Evolutionary conservation across 2,113 vertebrate genomes (phyloP).

Genomic region (Litocranius walleri): DNA sequence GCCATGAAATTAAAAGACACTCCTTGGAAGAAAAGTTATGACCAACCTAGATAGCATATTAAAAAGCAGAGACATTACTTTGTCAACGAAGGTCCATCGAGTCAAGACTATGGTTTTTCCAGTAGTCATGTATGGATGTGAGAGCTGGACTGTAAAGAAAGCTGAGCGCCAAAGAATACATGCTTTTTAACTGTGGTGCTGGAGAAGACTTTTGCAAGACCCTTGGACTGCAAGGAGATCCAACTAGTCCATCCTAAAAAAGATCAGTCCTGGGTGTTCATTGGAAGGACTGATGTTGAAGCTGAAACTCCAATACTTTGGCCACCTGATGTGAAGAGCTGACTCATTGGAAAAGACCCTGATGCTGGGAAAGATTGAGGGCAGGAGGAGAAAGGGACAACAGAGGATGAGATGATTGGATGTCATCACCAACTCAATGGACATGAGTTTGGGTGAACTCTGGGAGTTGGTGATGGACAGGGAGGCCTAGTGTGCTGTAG

Average conservation of each 20-base stretch:
- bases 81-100: not conserved
- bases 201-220: not conserved
- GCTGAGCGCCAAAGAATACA: accelerated
- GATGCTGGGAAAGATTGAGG: not conserved
- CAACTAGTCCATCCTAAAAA: not conserved
- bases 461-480: not conserved
- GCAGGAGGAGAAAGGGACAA: not conserved
- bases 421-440: not conserved
- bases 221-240: not conserved
- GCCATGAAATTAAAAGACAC: not conserved
- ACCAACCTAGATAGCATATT: not conserved
- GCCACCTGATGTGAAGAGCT: not conserved
- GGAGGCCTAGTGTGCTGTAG: not conserved
- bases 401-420: not conserved
- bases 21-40: not conserved
- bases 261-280: not conserved
- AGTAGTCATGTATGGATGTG: not conserved
- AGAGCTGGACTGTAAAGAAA: not conserved
- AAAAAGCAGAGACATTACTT: not conserved
- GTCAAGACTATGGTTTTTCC: not conserved
- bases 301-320: not conserved
- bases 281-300: not conserved
- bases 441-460: not conserved
- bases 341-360: not conserved
- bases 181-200: not conserved